A percentile compares a stretch with the other conserved stretches of the same genome.
Evolutionary conservation across 92 coral and sea anemone genomes (phyloP).

Genomic region (Plumapathes pennacea): DNA sequence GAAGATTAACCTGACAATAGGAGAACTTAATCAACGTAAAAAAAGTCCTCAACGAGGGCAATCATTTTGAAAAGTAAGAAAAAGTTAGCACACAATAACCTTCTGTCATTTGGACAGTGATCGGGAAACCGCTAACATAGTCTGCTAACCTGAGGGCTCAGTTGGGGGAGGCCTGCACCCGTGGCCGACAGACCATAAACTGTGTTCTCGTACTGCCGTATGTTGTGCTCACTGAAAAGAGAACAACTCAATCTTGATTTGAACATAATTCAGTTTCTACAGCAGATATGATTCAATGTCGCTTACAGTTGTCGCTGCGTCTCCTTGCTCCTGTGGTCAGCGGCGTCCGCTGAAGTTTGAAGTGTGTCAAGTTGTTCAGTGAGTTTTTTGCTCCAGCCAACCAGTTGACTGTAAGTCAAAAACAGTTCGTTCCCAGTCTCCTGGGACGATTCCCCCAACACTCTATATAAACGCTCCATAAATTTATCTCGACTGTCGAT

Average conservation of each 20-base stretch:
- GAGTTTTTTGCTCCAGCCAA: conserved; percentile 55
- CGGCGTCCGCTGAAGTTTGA: conserved; percentile 27
- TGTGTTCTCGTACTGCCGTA: conserved; percentile 56
- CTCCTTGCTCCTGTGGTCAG: conserved; percentile 58
- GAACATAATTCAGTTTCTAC: too few species aligned
- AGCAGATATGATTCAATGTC: too few species aligned
- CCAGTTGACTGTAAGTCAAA: conserved; percentile 37
- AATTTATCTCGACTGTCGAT: conserved; percentile 87
- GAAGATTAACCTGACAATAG: too few species aligned
- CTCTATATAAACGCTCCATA: conserved; percentile 49
- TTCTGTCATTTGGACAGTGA: too few species aligned
- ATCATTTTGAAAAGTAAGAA: too few species aligned
- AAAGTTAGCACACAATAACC: too few species aligned
- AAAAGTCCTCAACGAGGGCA: too few species aligned
- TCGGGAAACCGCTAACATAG: too few species aligned
- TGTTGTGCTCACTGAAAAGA: conserved; percentile 64
- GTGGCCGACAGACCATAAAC: conserved; percentile 82
- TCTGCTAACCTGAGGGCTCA: conserved; percentile 76
- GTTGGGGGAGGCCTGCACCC: conserved; percentile 76
- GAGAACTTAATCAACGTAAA: too few species aligned
- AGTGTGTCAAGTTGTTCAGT: conserved; percentile 44
- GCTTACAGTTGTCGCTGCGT: conserved; percentile 67
- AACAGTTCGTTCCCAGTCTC: conserved; percentile 24
- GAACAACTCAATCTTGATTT: background rate
- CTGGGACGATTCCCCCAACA: conserved; percentile 44